Evolutionary conservation across 1,140 invertebrate species (phyloP).

Genomic region (Lepidurus apus): DNA sequence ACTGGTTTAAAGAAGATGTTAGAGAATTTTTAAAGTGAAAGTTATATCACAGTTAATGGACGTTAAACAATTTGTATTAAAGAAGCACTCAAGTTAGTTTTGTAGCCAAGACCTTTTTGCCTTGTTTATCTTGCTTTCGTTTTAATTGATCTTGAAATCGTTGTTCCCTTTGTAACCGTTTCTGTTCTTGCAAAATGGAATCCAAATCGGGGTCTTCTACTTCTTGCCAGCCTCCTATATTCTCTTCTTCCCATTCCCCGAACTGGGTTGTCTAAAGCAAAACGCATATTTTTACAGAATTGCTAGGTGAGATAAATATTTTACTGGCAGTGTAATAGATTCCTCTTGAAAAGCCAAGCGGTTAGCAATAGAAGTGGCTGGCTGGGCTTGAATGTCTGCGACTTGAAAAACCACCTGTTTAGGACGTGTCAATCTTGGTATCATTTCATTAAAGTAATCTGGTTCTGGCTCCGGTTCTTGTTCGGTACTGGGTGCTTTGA

Average conservation of each 20-base stretch:
- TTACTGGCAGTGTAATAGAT: background rate
- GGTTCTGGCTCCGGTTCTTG: slow-evolving; percentile 27
- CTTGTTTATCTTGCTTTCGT: background rate
- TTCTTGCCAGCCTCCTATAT: background rate
- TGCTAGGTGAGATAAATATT: background rate
- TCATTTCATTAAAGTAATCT: slow-evolving; percentile 27
- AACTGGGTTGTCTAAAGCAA: background rate
- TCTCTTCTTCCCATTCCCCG: background rate
- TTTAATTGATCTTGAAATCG: background rate
- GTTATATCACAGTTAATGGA: too few species aligned
- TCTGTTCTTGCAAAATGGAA: background rate
- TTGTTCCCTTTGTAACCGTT: background rate
- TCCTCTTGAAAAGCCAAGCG: background rate
- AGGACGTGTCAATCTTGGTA: background rate
- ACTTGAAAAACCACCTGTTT: background rate
- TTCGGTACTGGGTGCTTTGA: background rate
- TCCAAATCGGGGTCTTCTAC: slow-evolving; percentile 15
- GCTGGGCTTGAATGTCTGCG: background rate
- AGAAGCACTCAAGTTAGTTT: background rate
- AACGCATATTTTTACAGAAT: background rate
- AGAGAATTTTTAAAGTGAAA: background rate
- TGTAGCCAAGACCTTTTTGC: background rate
- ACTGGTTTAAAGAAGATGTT: slow-evolving; percentile 40
- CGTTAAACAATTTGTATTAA: background rate
- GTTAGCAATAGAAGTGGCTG: background rate